These are phyloP conservation scores for Agrenia bidenticulata DNA, from an alignment of 2,888 invertebrate genomes.

Conservation along the genomic window DNA sequence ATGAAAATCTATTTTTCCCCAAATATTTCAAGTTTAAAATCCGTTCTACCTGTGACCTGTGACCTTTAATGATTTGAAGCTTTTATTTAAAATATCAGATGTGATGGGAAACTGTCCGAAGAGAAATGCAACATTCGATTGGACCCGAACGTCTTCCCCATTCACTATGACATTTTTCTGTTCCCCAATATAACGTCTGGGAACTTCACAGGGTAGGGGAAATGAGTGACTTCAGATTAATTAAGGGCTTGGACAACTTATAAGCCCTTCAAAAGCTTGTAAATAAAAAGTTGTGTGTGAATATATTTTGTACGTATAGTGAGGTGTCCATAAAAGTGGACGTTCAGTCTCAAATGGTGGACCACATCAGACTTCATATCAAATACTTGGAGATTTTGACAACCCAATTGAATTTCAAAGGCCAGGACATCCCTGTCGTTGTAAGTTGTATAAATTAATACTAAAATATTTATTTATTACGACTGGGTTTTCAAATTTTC, in stretches of 20 bases:
- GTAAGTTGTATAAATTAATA: no score
- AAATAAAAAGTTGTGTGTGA: background rate
- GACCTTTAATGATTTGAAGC: no score
- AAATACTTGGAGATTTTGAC: slow-evolving; percentile 56
- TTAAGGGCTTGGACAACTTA: no score
- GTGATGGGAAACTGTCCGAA: no score
- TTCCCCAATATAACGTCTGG: slow-evolving; percentile 66
- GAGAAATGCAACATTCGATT: slow-evolving; percentile 62
- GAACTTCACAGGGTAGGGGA: slow-evolving; percentile 62
- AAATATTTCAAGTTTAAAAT: no score
- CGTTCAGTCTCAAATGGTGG: slow-evolving; percentile 54
- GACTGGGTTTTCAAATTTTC: no score
- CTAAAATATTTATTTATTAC: no score
- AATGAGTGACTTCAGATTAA: background rate
- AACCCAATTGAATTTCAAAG: slow-evolving; percentile 38
- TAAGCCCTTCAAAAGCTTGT: no score
- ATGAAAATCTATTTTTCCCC: no score
- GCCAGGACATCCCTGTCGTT: background rate
- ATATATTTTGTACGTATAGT: slow-evolving; percentile 22
- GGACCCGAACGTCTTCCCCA: slow-evolving; percentile 64
- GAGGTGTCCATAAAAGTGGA: slow-evolving; percentile 51
- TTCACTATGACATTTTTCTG: slow-evolving; percentile 68
- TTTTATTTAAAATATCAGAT: no score
- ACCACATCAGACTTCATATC: slow-evolving; percentile 56
- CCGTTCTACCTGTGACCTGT: no score